These are phyloP conservation scores for Boulengeromyrus knoepffleri DNA, from an alignment of 2,113 vertebrate species.

Conservation along the genomic window DNA sequence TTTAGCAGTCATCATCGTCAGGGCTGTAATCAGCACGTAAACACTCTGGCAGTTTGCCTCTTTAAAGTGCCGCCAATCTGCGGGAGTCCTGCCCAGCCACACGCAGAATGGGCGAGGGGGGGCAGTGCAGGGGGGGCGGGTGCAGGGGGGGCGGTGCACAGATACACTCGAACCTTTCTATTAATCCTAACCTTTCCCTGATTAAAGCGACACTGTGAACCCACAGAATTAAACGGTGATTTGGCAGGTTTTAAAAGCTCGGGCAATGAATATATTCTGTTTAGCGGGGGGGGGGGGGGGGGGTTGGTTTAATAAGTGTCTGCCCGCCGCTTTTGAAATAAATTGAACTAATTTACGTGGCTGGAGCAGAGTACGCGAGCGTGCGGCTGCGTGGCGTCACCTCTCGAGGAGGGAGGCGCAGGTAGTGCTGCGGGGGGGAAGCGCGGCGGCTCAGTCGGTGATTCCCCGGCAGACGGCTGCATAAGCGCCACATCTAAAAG, in stretches of 20 bases:
- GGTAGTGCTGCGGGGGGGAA: background rate
- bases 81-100: conserved; percentile 32
- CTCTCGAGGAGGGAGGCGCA: background rate
- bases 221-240: conserved; percentile 51
- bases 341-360: conserved; percentile 64
- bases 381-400: conserved; percentile 38
- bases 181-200: conserved; percentile 45
- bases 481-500: background rate
- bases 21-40: conserved; percentile 75
- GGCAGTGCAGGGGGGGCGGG: too few species aligned
- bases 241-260: conserved; percentile 53
- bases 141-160: background rate
- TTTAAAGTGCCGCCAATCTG: conserved; percentile 44
- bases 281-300: conserved; percentile 25
- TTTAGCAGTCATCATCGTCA: conserved; percentile 70
- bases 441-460: background rate
- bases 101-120: background rate
- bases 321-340: conserved; percentile 65
- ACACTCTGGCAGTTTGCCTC: conserved; percentile 56
- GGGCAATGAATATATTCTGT: conserved; percentile 53
- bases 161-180: conserved; percentile 35
- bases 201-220: conserved; percentile 56
- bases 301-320: conserved; percentile 60
- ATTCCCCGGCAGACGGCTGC: background rate
- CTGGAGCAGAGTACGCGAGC: conserved; percentile 40